phyloP scores from a whole-genome alignment of 2,113 vertebrate species.

The Urocynchramus pylzowi region DNA sequence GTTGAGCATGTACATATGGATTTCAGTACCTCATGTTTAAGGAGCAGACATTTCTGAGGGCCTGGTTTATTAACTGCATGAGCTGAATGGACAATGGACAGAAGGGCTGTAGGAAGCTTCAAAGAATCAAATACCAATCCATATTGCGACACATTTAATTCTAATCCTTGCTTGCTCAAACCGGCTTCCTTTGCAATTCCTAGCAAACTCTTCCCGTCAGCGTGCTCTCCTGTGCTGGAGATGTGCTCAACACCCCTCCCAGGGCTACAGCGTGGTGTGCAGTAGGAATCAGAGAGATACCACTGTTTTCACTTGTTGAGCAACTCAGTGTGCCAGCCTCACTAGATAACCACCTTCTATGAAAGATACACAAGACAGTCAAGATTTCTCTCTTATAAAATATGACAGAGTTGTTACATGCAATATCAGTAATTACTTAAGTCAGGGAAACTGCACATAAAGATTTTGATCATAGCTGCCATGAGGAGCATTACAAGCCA shows the following conservation, averaged over 20 bases:
- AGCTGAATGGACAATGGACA: not conserved
- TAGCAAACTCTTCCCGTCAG: fast-evolving
- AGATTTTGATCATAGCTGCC: not conserved
- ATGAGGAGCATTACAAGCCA: not conserved
- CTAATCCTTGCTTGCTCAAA: not conserved
- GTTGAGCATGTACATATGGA: not conserved
- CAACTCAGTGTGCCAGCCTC: not conserved
- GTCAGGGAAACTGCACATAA: not conserved
- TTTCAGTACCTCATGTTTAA: not conserved
- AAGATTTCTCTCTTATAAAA: not conserved
- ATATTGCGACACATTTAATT: not conserved
- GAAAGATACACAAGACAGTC: not conserved
- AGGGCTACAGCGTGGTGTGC: not conserved
- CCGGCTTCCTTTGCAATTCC: not conserved
- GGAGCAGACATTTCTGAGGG: not conserved
- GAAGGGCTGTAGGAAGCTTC: not conserved
- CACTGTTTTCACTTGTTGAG: not conserved
- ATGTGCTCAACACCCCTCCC: not conserved
- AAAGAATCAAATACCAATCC: not conserved
- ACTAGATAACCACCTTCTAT: not conserved
- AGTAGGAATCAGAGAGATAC: not conserved
- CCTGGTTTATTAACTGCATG: not conserved
- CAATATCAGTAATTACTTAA: not conserved
- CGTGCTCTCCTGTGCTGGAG: fast-evolving
- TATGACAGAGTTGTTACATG: not conserved